phyloP scores from a whole-genome alignment of 2,797 vertebrate genomes.

The Sebastes aleutianus region DNA sequence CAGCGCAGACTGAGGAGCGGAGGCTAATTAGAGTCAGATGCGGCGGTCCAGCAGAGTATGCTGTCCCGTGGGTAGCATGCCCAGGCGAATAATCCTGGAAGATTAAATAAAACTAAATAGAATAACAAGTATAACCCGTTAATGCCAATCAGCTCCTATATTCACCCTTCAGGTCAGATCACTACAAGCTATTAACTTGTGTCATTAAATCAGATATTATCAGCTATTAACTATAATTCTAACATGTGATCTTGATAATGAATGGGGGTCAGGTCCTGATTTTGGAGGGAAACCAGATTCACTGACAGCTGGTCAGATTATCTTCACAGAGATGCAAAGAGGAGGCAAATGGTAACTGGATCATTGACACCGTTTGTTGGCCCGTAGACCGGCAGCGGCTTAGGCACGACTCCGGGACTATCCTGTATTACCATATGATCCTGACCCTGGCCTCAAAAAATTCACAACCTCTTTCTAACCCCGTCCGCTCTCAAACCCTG shows the following conservation, averaged over 20 bases:
- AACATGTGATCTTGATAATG: slow-evolving; percentile 4
- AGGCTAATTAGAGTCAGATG: slow-evolving; percentile 62
- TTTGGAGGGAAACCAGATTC: slow-evolving; percentile 62
- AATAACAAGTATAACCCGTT: not conserved
- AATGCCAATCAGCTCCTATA: not conserved
- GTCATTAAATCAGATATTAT: slow-evolving; percentile 15
- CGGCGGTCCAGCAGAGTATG: slow-evolving; percentile 30
- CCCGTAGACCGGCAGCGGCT: slow-evolving; percentile 38
- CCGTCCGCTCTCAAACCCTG: slow-evolving; percentile 49
- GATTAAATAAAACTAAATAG: slow-evolving; percentile 1
- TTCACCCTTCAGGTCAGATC: not conserved
- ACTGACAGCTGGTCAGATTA: slow-evolving; percentile 67
- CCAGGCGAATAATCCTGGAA: slow-evolving; percentile 35
- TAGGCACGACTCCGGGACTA: slow-evolving; percentile 35
- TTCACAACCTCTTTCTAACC: slow-evolving; percentile 63
- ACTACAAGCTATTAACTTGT: not conserved
- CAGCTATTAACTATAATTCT: slow-evolving; percentile 6
- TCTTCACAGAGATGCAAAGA: slow-evolving; percentile 66
- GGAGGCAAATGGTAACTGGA: slow-evolving; percentile 74
- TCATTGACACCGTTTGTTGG: slow-evolving; percentile 68
- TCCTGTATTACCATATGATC: slow-evolving; percentile 62
- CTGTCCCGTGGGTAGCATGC: slow-evolving; percentile 37
- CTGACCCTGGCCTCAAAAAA: slow-evolving; percentile 47
- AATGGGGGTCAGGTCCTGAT: slow-evolving; percentile 43
- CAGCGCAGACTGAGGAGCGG: not conserved